Evolutionary conservation across 2,113 vertebrate genomes (phyloP).

Genomic region (Silurus asotus): DNA sequence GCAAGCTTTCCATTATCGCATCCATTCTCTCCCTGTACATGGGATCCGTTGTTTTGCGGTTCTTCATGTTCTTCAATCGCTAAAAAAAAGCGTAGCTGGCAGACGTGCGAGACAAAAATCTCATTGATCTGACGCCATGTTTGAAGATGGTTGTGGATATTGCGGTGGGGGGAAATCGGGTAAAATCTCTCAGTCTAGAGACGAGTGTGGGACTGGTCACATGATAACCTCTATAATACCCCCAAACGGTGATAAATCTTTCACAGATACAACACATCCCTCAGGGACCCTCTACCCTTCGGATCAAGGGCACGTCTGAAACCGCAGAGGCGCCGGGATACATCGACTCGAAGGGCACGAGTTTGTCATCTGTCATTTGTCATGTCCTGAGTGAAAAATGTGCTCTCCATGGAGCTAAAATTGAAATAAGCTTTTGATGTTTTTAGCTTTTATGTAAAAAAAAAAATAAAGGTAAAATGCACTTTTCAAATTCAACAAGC

Average conservation of each 20-base stretch:
- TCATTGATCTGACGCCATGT: conserved; percentile 3
- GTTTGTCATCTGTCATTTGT: conserved; percentile 48
- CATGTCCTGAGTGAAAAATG: conserved; percentile 36
- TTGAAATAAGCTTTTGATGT: conserved; percentile 31
- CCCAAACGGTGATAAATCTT: conserved; percentile 64
- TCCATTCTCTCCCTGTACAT: neutral
- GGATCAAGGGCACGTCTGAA: conserved; percentile 59
- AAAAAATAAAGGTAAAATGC: neutral
- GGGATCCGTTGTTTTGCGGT: neutral
- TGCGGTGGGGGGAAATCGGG: neutral
- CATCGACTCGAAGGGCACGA: conserved; percentile 66
- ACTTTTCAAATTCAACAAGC: neutral
- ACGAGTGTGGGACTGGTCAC: conserved; percentile 27
- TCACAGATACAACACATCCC: conserved; percentile 60
- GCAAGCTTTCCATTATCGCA: neutral
- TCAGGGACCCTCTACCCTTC: conserved; percentile 60
- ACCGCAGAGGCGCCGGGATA: conserved; percentile 54
- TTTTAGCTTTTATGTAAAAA: neutral
- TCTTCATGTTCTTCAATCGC: conserved; percentile 12
- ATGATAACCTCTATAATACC: conserved; percentile 33
- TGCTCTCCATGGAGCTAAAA: conserved; percentile 36
- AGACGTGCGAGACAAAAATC: conserved; percentile 17
- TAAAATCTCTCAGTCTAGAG: neutral
- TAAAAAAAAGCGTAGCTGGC: conserved; percentile 9
- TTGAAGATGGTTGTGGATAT: neutral